A percentile compares a stretch with the other conserved stretches of the same genome.
phyloP scores from a whole-genome alignment of 2,113 vertebrate species.

The Phocoena sinus region DNA sequence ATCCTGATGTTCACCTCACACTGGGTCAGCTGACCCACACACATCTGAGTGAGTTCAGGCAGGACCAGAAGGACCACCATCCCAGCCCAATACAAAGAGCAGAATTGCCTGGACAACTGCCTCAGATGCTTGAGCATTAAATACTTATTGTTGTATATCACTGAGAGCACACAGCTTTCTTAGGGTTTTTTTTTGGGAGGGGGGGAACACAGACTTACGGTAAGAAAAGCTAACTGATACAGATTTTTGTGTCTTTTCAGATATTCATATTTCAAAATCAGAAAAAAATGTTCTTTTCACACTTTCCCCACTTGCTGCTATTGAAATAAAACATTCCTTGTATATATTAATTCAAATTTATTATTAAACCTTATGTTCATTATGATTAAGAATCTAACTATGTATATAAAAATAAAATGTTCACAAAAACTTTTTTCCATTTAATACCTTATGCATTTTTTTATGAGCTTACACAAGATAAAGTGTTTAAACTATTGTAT shows the following conservation, averaged over 20 bases:
- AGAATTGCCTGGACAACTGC: not conserved
- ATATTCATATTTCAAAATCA: not conserved
- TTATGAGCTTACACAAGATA: not conserved
- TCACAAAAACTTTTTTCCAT: not conserved
- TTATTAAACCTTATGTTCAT: not conserved
- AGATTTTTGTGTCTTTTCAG: not conserved
- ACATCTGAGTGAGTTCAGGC: not conserved
- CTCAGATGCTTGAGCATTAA: not conserved
- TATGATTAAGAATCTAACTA: not conserved
- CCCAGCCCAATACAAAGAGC: not conserved
- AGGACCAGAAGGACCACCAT: not conserved
- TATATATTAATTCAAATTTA: constrained; percentile 3
- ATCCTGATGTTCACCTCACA: not conserved
- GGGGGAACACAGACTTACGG: not conserved
- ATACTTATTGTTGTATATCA: not conserved
- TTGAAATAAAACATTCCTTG: not conserved
- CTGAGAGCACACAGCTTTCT: not conserved
- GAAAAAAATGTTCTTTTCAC: not conserved
- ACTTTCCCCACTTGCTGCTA: not conserved
- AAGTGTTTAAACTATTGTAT: not conserved
- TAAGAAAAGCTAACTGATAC: not conserved
- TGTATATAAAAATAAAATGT: not conserved
- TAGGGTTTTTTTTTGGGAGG: too few species aligned
- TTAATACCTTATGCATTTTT: not conserved
- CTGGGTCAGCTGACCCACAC: not conserved